These are phyloP conservation scores for Myripristis jacobus DNA, from an alignment of 2,797 vertebrate species.

Conservation along the genomic window DNA sequence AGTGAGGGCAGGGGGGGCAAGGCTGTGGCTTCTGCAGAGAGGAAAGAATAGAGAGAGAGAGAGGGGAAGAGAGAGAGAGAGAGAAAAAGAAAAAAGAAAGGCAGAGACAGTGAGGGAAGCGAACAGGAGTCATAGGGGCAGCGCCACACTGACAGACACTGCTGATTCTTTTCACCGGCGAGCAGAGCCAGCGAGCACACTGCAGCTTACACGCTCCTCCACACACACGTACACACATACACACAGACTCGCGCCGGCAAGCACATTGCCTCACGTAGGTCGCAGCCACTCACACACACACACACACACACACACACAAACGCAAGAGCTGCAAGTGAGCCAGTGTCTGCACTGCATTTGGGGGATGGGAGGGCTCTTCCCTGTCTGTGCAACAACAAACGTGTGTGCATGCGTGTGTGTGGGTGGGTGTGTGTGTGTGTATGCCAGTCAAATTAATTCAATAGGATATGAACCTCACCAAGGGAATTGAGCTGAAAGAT, in stretches of 20 bases:
- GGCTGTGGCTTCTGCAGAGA: constrained; percentile 61
- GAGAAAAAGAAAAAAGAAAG: constrained; percentile 13
- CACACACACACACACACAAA: constrained; percentile 19
- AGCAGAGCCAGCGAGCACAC: constrained; percentile 35
- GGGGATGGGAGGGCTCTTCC: constrained; percentile 32
- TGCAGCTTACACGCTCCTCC: constrained; percentile 22
- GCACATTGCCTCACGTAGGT: constrained; percentile 48
- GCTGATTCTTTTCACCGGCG: constrained; percentile 35
- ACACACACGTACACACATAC: constrained; percentile 22
- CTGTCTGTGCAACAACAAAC: constrained; percentile 31
- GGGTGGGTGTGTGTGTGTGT: constrained; percentile 20
- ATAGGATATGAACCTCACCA: constrained; percentile 46
- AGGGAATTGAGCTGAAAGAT: constrained; percentile 34
- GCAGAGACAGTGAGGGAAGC: constrained; percentile 26
- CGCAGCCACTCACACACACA: constrained; percentile 19
- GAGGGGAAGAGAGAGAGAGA: constrained; percentile 13
- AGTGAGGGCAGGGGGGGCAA: constrained; percentile 35
- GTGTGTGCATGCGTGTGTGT: not conserved
- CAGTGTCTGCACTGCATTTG: constrained; percentile 34
- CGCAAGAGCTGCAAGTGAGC: constrained; percentile 29
- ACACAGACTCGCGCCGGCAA: constrained; percentile 26
- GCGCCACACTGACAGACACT: constrained; percentile 24
- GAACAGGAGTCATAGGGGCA: constrained; percentile 42
- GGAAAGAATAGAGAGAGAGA: not conserved
- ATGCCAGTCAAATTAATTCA: constrained; percentile 59